Evolutionary conservation across 1,140 invertebrate genomes (phyloP).

Genomic region (Zaprionus africanus): DNA sequence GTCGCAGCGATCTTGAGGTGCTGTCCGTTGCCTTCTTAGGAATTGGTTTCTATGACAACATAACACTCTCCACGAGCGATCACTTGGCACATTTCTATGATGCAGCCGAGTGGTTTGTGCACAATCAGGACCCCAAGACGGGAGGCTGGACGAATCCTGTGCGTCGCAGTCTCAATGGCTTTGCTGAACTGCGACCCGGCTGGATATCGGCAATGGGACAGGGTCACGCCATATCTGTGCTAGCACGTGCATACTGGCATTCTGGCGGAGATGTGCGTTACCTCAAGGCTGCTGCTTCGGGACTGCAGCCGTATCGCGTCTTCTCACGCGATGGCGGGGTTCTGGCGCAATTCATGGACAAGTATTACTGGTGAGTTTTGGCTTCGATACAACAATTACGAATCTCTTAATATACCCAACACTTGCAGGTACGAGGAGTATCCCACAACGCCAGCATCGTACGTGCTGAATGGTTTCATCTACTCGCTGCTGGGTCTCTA

Average conservation of each 20-base stretch:
- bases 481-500: conserved; percentile 98
- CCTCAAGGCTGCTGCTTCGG: conserved; percentile 92
- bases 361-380: conserved; percentile 88
- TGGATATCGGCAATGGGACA: conserved; percentile 99
- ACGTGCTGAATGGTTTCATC: conserved; percentile 99
- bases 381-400: not conserved
- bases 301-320: conserved; percentile 92
- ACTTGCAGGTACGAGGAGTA: conserved; percentile 98
- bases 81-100: conserved; percentile 96
- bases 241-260: conserved; percentile 94
- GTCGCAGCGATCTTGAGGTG: conserved; percentile 91
- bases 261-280: conserved; percentile 91
- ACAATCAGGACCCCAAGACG: conserved; percentile 91
- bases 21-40: conserved; percentile 85
- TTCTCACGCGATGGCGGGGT: conserved; percentile 91
- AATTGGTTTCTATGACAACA: conserved; percentile 91
- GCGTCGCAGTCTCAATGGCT: conserved; percentile 90
- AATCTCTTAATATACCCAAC: not conserved
- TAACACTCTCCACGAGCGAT: conserved; percentile 92
- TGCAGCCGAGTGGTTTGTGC: conserved; percentile 96
- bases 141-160: conserved; percentile 97
- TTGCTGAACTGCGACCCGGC: conserved; percentile 91
- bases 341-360: conserved; percentile 91
- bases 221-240: conserved; percentile 97
- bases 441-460: conserved; percentile 96